Conservation (phyloP, 2,797 vertebrate genomes). For the Anguilla marmorata region DNA sequence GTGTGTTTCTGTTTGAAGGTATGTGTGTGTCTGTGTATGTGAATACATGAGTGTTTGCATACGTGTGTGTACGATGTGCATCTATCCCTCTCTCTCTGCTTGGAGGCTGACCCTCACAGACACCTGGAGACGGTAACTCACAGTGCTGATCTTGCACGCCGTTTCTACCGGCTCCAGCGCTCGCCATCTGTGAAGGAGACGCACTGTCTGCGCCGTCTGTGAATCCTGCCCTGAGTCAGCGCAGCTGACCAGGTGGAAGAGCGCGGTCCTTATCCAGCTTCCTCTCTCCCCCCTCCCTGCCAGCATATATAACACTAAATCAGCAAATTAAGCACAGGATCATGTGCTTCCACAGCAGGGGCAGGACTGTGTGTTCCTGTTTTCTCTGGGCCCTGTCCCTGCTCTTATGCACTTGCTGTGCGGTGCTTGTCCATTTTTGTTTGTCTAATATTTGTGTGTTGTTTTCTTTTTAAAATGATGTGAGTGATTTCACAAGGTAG, state of each 20-base stretch:
- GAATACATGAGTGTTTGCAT: not conserved
- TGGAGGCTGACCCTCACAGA: not conserved
- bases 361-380: not conserved
- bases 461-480: not conserved
- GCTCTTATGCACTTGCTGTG: not conserved
- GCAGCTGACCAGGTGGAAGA: not conserved
- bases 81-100: not conserved
- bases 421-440: not conserved
- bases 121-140: not conserved
- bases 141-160: not conserved
- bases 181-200: constrained; percentile 10
- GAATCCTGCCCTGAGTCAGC: not conserved
- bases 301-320: not conserved
- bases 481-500: not conserved
- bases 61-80: not conserved
- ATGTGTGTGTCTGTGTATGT: not conserved
- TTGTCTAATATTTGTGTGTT: not conserved
- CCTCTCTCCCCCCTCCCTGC: not conserved
- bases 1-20: not conserved
- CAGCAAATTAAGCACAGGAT: not conserved
- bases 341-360: not conserved
- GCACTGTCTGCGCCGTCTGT: not conserved
- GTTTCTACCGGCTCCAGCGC: not conserved
- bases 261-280: not conserved
- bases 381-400: not conserved